Base-by-base conservation (phyloP, 2,888 invertebrate genomes). In the Megalurothrips usitatus region DNA sequence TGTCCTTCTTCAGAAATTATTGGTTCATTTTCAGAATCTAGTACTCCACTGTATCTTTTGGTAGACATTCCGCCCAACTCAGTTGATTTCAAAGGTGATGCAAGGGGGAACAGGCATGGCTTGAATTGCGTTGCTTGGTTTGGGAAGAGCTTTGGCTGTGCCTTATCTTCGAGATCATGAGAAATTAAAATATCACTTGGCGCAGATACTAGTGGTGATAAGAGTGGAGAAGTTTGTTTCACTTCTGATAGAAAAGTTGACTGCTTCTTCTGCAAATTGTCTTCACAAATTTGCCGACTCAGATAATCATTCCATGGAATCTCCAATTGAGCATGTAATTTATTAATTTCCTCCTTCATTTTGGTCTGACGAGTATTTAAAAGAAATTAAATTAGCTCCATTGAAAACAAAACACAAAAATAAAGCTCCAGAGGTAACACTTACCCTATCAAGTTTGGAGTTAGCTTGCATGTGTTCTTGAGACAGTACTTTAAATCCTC, bases 381-480 rank as follows among this genome's bases (percentile, higher is more conserved):
- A 82, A 79, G n/a, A 43, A 81, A 26, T n/a, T 79, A 47, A 63
- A 81, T 58, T 75, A 43, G 34, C 6, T 43, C 34, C 34, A 43
- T 43, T 4, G 34, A 43, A 43, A 43, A 43, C 34, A 43, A 6
- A 43, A 6, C 3, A 43, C 6, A 8, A 34, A 75, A 23, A 80
- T 52, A 80, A 80, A 68, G 19, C 14, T 81, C 34, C 49, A n/a
- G 12, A 75, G 58, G n/a, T 68, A 12, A 17, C 17, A n/a, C 82
- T 85, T 86, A 90, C 91, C 87, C 86, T 85, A 83, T 89, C 86
- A 79, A 91, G 85, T 82, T 86, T 84, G 48, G 86, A 87, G 84
- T 90, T 89, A 52, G 87, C 87, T 83, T 88, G 86, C 0, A 90
- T 85, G 84, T 91, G 90, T 81, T 87, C 87, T 79, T 88, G 87